phyloP scores from a whole-genome alignment of 2,888 invertebrate species.

The Heliconius charithonia region DNA sequence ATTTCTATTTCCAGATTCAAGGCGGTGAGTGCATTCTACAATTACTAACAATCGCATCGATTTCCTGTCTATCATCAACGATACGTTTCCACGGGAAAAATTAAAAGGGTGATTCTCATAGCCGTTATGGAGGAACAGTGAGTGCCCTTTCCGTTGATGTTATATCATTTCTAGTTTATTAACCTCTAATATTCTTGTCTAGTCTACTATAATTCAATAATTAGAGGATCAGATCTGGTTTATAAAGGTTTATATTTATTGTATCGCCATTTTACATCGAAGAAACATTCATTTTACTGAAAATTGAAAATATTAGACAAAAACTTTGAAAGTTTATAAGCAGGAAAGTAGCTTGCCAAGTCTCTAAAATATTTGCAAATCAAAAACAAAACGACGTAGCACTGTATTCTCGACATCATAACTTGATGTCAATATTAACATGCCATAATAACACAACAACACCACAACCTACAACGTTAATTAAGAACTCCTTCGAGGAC shows the following conservation, averaged over 20 bases:
- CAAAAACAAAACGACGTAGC: not conserved
- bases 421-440: not conserved
- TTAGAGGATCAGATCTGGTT: not conserved
- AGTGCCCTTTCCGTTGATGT: slow-evolving; percentile 16
- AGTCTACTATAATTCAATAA: not conserved
- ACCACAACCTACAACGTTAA: slow-evolving; percentile 38
- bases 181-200: not conserved
- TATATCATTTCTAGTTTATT: not conserved
- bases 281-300: not conserved
- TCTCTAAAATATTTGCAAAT: not conserved
- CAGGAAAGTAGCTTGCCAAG: not conserved
- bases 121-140: slow-evolving; percentile 19
- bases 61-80: slow-evolving; percentile 18
- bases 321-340: too few relatives aligned
- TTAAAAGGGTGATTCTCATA: slow-evolving; percentile 33
- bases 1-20: slow-evolving; percentile 16
- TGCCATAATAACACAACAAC: not conserved
- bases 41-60: slow-evolving; percentile 31
- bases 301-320: too few relatives aligned
- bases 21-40: slow-evolving; percentile 20
- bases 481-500: slow-evolving; percentile 37
- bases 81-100: slow-evolving; percentile 25
- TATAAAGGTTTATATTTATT: not conserved
- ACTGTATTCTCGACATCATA: not conserved
- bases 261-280: not conserved